These are phyloP conservation scores for Uloborus plumipes DNA, from an alignment of 2,888 invertebrate species.

Conservation along the genomic window DNA sequence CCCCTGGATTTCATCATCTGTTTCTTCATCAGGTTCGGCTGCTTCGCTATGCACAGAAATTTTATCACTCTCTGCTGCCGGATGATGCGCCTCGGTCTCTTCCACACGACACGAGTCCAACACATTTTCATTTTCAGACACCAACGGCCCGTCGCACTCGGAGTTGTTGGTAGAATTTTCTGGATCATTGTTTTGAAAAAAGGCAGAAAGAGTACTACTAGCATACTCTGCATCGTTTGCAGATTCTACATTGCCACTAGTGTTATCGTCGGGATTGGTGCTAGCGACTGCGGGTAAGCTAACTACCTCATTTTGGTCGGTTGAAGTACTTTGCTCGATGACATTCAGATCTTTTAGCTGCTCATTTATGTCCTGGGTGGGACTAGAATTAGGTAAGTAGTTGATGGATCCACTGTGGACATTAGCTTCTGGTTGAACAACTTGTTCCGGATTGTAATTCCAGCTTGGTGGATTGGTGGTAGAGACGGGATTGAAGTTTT, in stretches of 20 bases:
- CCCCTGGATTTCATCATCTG: slow-evolving; percentile 14
- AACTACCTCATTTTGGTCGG: background rate
- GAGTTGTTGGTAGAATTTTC: slow-evolving; percentile 8
- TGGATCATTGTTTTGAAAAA: slow-evolving; percentile 40
- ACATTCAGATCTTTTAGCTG: too few species aligned
- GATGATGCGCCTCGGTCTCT: slow-evolving; percentile 3
- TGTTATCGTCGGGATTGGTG: background rate
- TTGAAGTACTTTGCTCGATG: slow-evolving; percentile 10
- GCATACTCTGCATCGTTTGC: slow-evolving; percentile 19
- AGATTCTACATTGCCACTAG: slow-evolving; percentile 2
- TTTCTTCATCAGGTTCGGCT: slow-evolving; percentile 8
- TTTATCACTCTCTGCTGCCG: slow-evolving; percentile 5
- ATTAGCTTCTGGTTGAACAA: background rate
- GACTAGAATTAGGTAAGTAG: background rate
- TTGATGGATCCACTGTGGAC: background rate
- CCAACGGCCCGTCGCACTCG: slow-evolving; percentile 4
- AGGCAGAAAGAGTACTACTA: slow-evolving; percentile 41
- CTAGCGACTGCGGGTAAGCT: background rate
- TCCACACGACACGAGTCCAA: slow-evolving; percentile 27
- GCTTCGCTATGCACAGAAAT: background rate
- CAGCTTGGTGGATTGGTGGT: slow-evolving; percentile 2
- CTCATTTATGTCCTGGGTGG: background rate
- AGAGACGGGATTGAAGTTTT: slow-evolving; percentile 12
- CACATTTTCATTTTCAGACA: slow-evolving; percentile 3
- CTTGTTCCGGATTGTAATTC: slow-evolving; percentile 13